Evolutionary conservation across 2,888 invertebrate species (phyloP).

Genomic region (Aporophyla nigra): DNA sequence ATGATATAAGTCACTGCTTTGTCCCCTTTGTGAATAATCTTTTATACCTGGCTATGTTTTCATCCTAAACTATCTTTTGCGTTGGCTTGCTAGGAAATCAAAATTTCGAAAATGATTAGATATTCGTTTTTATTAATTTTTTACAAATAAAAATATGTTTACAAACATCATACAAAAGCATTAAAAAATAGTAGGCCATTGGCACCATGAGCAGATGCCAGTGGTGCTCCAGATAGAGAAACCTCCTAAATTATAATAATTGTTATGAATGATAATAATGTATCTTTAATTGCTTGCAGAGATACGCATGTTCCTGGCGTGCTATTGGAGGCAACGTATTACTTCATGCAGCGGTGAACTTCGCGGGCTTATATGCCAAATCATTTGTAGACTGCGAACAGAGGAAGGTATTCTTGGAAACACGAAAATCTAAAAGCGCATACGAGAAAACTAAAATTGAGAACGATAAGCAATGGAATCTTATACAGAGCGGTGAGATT

Average conservation of each 20-base stretch:
- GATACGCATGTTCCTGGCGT: conserved; percentile 90
- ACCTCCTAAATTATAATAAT: no score
- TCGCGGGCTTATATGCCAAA: conserved; percentile 98
- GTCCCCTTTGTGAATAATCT: background rate
- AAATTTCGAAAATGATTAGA: background rate
- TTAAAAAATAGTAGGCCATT: no score
- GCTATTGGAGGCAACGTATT: conserved; percentile 94
- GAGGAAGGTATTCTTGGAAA: conserved; percentile 98
- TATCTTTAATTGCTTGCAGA: conserved; percentile 73
- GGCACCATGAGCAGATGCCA: no score
- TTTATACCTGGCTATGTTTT: background rate
- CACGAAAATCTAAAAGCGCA: conserved; percentile 97
- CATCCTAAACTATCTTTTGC: background rate
- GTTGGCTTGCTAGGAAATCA: background rate
- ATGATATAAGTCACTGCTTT: background rate
- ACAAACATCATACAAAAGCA: no score
- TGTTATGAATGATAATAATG: no score
- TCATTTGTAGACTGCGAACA: conserved; percentile 98
- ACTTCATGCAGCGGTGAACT: conserved; percentile 96
- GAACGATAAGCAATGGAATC: conserved; percentile 96
- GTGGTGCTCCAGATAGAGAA: no score
- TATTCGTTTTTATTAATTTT: background rate
- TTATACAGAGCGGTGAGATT: conserved; percentile 94
- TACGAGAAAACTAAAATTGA: conserved; percentile 96
- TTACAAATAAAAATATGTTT: no score